A percentile compares a stretch with the other conserved stretches of the same genome.
Evolutionary conservation across 2,113 vertebrate species (phyloP).

Genomic region (Planiliza haematocheilus): DNA sequence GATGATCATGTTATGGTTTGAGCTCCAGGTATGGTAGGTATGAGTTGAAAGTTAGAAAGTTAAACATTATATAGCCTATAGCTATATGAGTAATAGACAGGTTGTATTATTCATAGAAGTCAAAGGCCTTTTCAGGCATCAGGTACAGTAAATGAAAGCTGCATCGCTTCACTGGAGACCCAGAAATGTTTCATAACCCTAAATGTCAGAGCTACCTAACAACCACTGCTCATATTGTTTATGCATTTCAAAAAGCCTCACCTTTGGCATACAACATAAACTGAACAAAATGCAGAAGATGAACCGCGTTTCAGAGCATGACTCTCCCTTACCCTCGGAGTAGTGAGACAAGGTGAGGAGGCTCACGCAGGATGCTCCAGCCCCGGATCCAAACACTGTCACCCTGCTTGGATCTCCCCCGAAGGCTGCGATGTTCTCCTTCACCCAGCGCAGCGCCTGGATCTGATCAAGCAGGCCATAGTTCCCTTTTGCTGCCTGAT

Average conservation of each 20-base stretch:
- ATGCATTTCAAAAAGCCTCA: not conserved
- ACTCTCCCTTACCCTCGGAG: conserved; percentile 89
- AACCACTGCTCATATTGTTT: not conserved
- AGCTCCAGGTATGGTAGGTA: conserved; percentile 24
- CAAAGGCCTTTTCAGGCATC: conserved; percentile 41
- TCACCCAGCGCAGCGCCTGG: conserved; percentile 96
- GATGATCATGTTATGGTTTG: not conserved
- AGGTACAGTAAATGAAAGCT: conserved; percentile 37
- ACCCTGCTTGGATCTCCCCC: conserved; percentile 94
- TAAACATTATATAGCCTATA: conserved; percentile 35
- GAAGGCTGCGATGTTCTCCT: conserved; percentile 95
- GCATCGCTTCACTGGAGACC: conserved; percentile 14
- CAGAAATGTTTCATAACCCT: conserved; percentile 34
- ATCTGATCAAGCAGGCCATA: conserved; percentile 97
- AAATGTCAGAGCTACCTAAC: conserved; percentile 16
- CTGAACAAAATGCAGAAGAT: not conserved
- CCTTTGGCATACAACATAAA: not conserved
- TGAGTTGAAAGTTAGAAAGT: conserved; percentile 38
- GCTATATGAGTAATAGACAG: conserved; percentile 34
- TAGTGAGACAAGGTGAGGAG: conserved; percentile 96
- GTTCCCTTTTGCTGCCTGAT: conserved; percentile 97
- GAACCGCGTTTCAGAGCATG: not conserved
- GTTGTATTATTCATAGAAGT: conserved; percentile 31
- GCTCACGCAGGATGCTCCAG: conserved; percentile 97
- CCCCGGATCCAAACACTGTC: conserved; percentile 97